Conservation (phyloP, 2,113 vertebrate species). For the Scomber colias region DNA sequence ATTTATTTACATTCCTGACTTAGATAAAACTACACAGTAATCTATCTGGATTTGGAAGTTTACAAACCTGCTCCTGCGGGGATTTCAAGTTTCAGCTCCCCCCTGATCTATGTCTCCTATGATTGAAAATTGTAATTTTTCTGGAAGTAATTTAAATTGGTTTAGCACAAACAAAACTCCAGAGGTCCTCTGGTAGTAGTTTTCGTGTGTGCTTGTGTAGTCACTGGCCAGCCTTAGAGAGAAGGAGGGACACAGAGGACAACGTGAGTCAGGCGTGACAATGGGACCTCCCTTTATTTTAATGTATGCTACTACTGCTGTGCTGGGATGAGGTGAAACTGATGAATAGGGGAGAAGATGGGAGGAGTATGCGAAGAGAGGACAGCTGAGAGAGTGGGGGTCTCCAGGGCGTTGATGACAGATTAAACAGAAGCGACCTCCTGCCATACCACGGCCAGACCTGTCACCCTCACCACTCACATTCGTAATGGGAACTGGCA, state of each 20-base stretch:
- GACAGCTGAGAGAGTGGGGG: conserved; percentile 81
- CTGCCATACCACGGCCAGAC: conserved; percentile 86
- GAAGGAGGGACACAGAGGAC: conserved; percentile 26
- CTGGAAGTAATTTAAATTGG: conserved; percentile 38
- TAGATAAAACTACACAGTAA: conserved; percentile 72
- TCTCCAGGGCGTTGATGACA: conserved; percentile 96
- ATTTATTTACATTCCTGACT: conserved; percentile 79
- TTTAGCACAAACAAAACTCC: conserved; percentile 26
- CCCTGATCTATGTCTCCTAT: conserved; percentile 19
- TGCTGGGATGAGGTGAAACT: conserved; percentile 90
- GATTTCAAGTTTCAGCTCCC: conserved; percentile 49
- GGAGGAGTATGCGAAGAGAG: conserved; percentile 55
- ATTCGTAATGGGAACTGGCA: conserved; percentile 96
- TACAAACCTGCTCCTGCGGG: conserved; percentile 61
- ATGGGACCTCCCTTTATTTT: conserved; percentile 68
- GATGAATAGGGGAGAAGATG: conserved; percentile 88
- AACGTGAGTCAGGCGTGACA: conserved; percentile 57
- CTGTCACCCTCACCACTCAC: conserved; percentile 94
- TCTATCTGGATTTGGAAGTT: conserved; percentile 75
- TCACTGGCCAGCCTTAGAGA: conserved; percentile 20
- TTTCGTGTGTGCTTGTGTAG: background rate
- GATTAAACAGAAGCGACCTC: conserved; percentile 98
- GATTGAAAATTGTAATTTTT: conserved; percentile 43
- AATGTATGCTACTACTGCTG: conserved; percentile 88
- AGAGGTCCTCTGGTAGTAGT: conserved; percentile 3